A percentile compares a stretch with the other conserved stretches of the same genome.
phyloP scores from a whole-genome alignment of 2,888 invertebrate species.

The Trichacis sp. region DNA sequence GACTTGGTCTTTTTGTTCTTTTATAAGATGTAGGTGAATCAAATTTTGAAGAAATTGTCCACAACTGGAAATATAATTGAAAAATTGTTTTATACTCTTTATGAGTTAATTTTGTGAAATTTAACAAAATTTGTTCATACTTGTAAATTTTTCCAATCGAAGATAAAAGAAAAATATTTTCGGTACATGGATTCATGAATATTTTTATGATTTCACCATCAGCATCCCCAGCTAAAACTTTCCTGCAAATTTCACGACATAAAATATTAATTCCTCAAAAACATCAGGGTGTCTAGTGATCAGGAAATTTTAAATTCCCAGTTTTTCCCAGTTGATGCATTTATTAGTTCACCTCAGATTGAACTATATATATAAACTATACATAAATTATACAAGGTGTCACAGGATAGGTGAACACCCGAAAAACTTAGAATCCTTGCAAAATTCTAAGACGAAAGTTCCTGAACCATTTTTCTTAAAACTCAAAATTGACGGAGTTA shows the following conservation, averaged over 20 bases:
- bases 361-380: too few species aligned
- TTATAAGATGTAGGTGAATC: constrained; percentile 28
- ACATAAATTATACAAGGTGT: too few species aligned
- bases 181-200: background rate
- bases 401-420: too few species aligned
- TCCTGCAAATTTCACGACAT: background rate
- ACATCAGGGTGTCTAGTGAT: too few species aligned
- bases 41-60: constrained; percentile 10
- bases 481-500: too few species aligned
- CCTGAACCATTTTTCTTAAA: too few species aligned
- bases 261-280: too few species aligned
- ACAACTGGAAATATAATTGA: background rate
- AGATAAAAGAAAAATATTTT: background rate
- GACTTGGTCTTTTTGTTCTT: constrained; percentile 28
- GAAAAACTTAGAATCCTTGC: too few species aligned
- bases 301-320: too few species aligned
- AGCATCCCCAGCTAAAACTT: background rate
- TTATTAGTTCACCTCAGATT: too few species aligned
- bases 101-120: background rate
- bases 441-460: too few species aligned
- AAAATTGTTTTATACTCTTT: background rate
- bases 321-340: too few species aligned
- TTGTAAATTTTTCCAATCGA: background rate
- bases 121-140: background rate
- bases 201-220: background rate